phyloP scores from a whole-genome alignment of 1,140 invertebrate species.

The Sycophaga agraensis region DNA sequence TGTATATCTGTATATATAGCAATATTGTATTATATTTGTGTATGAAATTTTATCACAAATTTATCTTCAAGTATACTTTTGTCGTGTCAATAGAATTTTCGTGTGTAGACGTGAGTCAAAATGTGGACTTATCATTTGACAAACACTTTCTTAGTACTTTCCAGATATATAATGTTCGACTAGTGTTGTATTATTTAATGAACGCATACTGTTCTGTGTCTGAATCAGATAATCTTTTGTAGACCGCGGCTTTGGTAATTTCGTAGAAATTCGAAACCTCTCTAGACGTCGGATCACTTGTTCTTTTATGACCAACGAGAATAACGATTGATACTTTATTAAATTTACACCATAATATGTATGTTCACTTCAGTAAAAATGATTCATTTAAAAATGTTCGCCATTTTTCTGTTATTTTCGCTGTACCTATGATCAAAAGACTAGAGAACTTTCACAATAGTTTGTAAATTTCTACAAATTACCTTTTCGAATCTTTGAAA shows the following conservation, averaged over 20 bases:
- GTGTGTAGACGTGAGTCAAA: background rate
- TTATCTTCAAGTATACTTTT: background rate
- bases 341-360: background rate
- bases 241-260: constrained; percentile 1
- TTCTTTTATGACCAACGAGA: background rate
- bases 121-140: background rate
- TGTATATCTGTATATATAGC: too few relatives aligned
- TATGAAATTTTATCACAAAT: background rate
- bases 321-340: background rate
- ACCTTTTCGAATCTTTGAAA: too few relatives aligned
- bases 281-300: constrained; percentile 15
- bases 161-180: too few relatives aligned
- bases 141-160: background rate
- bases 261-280: constrained; percentile 10
- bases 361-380: too few relatives aligned
- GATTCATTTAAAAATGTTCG: too few relatives aligned
- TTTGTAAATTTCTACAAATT: too few relatives aligned
- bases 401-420: background rate
- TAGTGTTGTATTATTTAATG: constrained; percentile 1
- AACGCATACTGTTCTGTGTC: constrained; percentile 7
- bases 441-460: constrained; percentile 17
- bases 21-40: background rate
- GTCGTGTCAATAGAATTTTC: background rate
- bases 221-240: constrained; percentile 20
- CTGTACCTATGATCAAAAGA: constrained; percentile 10